Base-by-base conservation (phyloP, 1,140 invertebrate genomes). In the Drosophila baimaii region DNA sequence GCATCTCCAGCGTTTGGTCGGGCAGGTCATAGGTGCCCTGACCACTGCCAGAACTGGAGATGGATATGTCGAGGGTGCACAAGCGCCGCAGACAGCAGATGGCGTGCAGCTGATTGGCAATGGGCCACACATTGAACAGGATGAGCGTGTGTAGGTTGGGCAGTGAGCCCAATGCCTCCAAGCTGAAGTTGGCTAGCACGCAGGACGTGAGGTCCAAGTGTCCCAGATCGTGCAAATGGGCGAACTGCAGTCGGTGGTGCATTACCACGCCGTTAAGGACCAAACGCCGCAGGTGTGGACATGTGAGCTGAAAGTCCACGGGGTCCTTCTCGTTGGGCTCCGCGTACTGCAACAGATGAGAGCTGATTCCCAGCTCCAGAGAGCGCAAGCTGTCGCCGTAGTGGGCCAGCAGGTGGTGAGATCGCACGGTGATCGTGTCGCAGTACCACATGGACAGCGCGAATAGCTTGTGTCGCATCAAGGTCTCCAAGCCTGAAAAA, bases 121-220 rank as follows among this genome's bases (percentile, higher is more conserved):
- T 92, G 19, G 90, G 92, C 79, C 93, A 92, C 5, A 97, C 95
- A 93, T 96, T 96, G 81, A 96, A 96, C 19, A 98, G 92, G 73
- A 96, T 94, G 17, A 98, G 92, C 0, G 95, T 96, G 25, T 93
- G 93, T 52, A 98, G 93, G 88, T 95, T 94, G 39, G 94, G 93
- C 54, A 96, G 86, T 72, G 93, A 92, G 15, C 93, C 92, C 29
- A 95, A 84, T 41, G 93, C 94, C 62, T 93, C 92, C 27, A 95
- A 92, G 13, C 92, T 94, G 90, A 92, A 92, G 41, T 93, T 93
- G 21, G 94, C 90, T 59, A 94, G 93, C 66, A 93, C 92, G 83
- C 95, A 97, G 68, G 95, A 94, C 1, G 96, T 97, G 44, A 98
- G 92, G 91, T 98, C 97, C 41, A 98, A 92, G 86, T 97, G 94